A percentile compares a stretch with the other conserved stretches of the same genome.
These are phyloP conservation scores for Coptodon bakossiorum DNA, from an alignment of 2,113 vertebrate genomes.

Conservation along the genomic window DNA sequence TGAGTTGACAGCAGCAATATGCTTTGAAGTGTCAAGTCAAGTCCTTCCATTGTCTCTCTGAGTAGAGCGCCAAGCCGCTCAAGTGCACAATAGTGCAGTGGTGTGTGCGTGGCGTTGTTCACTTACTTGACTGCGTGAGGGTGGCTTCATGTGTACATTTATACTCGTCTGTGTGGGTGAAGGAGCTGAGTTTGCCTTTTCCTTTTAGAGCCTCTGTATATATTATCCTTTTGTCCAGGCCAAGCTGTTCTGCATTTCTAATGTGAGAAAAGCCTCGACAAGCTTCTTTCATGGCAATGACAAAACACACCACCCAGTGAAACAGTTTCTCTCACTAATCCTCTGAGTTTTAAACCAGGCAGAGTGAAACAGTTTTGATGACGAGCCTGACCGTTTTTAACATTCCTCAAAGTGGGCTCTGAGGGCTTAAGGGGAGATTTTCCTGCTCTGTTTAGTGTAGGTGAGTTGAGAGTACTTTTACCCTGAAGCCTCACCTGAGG, in stretches of 20 bases:
- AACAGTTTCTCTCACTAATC: conserved; percentile 53
- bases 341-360: conserved; percentile 9
- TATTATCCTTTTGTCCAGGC: conserved; percentile 54
- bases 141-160: conserved; percentile 36
- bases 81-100: conserved; percentile 49
- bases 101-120: conserved; percentile 11
- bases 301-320: conserved; percentile 22
- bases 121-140: conserved; percentile 18
- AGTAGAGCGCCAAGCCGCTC: conserved; percentile 46
- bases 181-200: conserved; percentile 45
- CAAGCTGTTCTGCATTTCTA: conserved; percentile 50
- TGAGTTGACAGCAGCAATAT: conserved; percentile 92
- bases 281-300: conserved; percentile 20
- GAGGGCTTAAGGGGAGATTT: not conserved
- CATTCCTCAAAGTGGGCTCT: not conserved
- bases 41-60: conserved; percentile 82
- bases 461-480: not conserved
- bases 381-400: not conserved
- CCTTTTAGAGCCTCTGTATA: conserved; percentile 46
- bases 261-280: conserved; percentile 55
- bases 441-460: not conserved
- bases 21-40: conserved; percentile 91
- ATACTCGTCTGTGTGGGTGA: conserved; percentile 21
- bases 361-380: not conserved
- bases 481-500: not conserved